Base-by-base conservation (phyloP, 2,797 vertebrate genomes). In the Amblyraja radiata region DNA sequence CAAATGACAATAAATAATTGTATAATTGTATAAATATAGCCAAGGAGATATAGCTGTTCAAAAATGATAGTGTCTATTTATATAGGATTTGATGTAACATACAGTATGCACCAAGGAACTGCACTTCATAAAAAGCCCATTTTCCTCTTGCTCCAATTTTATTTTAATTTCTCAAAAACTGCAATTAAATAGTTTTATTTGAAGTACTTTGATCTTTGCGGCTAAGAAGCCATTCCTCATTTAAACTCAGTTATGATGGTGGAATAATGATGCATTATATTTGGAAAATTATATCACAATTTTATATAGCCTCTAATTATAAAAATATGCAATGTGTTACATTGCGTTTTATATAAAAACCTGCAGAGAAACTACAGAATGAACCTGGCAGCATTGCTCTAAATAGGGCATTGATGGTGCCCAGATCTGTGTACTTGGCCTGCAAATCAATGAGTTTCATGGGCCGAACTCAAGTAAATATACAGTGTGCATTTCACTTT, bases 21-120 rank as follows among this genome's bases (percentile, higher is more conserved):
- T 39, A 39, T 39, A 39, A 39, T 39, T 39, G 39, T 39, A 39
- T 39, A 39, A 39, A 18, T 68, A 88, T 61, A 68, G 16, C 32
- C 46, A 88, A 68, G 84, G 68, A 32, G 84, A 88, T 88, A 88
- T 88, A 88, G 84, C 84, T 88, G 84, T 88, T 88, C 61, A 88
- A 36, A 88, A 88, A 88, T 36, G 36, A 32, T 68, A 36, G 84
- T 16, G 61, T 88, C 65, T 68, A 68, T 88, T 88, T 88, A 68
- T 68, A 68, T 88, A 88, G 84, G n/a, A 88, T 68, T 88, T 88
- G 5, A 68, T 68, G 46, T 54, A 54, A 68, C 21, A 18, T 88
- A 68, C n/a, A 7, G 36, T 88, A 63, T 21, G 18, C 63, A 32
- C 61, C 14, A 6, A 63, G 28, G 11, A 32, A 86, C 58, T 63